These are phyloP conservation scores for Oxyura jamaicensis DNA, from an alignment of 2,113 vertebrate genomes.

Conservation along the genomic window DNA sequence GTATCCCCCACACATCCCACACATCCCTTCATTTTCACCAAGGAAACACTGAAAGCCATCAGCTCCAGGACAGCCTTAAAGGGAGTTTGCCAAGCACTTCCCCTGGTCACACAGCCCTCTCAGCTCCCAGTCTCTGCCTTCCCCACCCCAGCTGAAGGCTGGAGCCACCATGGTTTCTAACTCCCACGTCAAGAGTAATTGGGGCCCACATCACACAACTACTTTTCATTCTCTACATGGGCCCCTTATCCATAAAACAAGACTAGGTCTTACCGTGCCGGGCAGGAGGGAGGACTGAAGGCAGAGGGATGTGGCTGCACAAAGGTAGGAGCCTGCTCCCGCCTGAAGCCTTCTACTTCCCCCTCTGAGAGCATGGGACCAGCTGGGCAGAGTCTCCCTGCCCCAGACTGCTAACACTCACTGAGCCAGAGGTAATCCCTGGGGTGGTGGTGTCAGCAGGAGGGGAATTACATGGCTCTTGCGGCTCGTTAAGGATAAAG, in stretches of 20 bases:
- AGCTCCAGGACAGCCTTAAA: neutral
- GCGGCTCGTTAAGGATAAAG: neutral
- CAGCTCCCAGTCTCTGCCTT: neutral
- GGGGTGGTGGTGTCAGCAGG: neutral
- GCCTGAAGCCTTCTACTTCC: fast-evolving
- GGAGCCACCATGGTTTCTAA: neutral
- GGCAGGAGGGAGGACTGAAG: fast-evolving
- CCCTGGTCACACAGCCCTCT: neutral
- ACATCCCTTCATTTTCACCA: neutral
- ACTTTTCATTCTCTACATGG: neutral
- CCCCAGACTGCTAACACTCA: neutral
- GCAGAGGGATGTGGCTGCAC: fast-evolving
- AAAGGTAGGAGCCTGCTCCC: fast-evolving
- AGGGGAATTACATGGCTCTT: neutral
- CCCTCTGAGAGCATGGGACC: fast-evolving
- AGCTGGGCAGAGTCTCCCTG: neutral
- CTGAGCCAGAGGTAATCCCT: neutral
- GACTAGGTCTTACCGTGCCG: neutral
- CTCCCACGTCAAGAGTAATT: neutral
- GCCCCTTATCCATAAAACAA: fast-evolving
- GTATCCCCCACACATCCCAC: neutral
- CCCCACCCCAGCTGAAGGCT: neutral
- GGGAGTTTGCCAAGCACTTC: neutral
- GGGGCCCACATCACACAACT: neutral
- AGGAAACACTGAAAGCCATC: neutral